Conservation (phyloP, 1,140 invertebrate genomes). For the Plectrocnemia conspersa region DNA sequence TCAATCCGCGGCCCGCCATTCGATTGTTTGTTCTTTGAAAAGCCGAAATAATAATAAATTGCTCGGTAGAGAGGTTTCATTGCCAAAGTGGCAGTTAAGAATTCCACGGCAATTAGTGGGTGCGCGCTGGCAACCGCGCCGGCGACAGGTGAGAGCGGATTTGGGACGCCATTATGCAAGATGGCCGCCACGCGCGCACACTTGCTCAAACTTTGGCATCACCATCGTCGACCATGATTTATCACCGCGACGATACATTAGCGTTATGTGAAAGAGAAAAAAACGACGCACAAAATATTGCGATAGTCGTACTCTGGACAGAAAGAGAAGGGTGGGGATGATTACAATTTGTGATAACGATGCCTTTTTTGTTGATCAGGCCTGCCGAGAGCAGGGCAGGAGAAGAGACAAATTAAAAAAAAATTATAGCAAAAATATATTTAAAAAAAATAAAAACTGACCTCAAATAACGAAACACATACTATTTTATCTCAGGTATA, state of each 20-base stretch:
- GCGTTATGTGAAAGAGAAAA: background rate
- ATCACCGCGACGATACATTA: background rate
- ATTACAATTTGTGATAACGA: no score
- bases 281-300: no score
- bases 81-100: conserved; percentile 2
- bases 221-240: background rate
- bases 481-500: no score
- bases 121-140: background rate
- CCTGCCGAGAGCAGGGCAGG: no score
- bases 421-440: no score
- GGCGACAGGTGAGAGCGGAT: conserved; percentile 6
- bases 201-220: conserved; percentile 6
- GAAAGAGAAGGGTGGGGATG: no score
- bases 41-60: conserved; percentile 7
- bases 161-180: conserved; percentile 8
- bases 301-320: no score
- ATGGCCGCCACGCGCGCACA: background rate
- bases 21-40: no score
- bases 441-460: no score
- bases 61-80: conserved; percentile 1
- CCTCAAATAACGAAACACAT: no score
- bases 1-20: background rate
- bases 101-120: conserved; percentile 3
- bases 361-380: no score
- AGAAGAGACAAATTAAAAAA: no score